Conservation (phyloP, 2,113 vertebrate species). For the Phrynosoma blainvillii region DNA sequence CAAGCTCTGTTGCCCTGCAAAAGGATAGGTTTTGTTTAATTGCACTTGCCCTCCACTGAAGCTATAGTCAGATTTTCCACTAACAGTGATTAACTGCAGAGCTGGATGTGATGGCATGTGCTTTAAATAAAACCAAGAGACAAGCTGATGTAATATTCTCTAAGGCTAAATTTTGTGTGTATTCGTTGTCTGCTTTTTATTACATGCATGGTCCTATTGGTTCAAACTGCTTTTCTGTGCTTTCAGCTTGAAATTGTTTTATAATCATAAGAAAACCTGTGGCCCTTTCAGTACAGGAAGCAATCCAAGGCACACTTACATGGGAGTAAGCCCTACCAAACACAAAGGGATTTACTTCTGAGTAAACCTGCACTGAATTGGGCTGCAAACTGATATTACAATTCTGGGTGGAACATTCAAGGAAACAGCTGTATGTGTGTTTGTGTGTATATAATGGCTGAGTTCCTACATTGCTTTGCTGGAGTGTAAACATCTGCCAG, state of each 20-base stretch:
- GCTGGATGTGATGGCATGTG: constrained; percentile 70
- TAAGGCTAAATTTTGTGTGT: constrained; percentile 9
- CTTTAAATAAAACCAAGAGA: constrained; percentile 69
- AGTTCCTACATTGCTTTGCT: no score
- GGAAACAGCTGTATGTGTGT: neutral
- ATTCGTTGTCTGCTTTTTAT: constrained; percentile 27
- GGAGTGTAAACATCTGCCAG: no score
- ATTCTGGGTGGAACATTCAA: neutral
- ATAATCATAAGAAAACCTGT: neutral
- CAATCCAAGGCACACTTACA: neutral
- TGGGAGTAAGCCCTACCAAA: neutral
- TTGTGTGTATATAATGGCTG: no score
- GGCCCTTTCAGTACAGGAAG: constrained; percentile 9
- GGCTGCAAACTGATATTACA: neutral
- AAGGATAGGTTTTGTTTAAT: constrained; percentile 41
- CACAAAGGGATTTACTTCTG: neutral
- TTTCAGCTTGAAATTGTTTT: constrained; percentile 38
- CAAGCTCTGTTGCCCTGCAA: constrained; percentile 55
- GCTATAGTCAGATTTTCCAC: constrained; percentile 75
- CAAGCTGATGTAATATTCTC: constrained; percentile 70
- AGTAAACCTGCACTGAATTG: neutral
- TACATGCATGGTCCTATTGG: neutral
- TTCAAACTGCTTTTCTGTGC: constrained; percentile 25
- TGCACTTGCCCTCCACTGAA: constrained; percentile 60
- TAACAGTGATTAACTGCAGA: constrained; percentile 61